Percentiles rank a stretch among this genome's conserved stretches.
Evolutionary conservation across 2,113 vertebrate species (phyloP).

Genomic region (Hipposideros armiger): DNA sequence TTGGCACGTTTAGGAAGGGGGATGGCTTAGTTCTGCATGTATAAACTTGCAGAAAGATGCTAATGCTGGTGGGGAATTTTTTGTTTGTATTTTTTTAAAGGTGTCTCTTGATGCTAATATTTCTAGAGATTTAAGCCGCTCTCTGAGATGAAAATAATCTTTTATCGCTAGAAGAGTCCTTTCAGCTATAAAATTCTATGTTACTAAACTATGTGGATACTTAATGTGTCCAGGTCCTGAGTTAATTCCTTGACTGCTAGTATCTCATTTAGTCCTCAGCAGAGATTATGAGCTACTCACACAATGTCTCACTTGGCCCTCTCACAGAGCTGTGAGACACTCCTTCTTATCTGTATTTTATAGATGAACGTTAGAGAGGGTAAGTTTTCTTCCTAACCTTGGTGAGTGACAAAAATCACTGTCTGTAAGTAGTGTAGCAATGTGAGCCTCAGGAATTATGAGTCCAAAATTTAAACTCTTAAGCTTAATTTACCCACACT

Average conservation of each 20-base stretch:
- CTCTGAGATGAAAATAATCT: not conserved
- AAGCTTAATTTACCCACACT: not conserved
- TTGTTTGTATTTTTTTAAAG: conserved; percentile 36
- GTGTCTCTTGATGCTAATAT: not conserved
- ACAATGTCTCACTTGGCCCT: not conserved
- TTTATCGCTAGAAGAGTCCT: not conserved
- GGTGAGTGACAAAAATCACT: not conserved
- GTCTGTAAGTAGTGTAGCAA: not conserved
- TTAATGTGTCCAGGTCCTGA: not conserved
- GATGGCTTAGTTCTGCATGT: not conserved
- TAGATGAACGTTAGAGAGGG: not conserved
- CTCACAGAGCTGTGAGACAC: not conserved
- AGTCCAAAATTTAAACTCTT: not conserved
- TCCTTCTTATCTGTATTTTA: not conserved
- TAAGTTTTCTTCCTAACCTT: not conserved
- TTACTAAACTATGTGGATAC: not conserved
- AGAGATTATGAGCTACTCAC: not conserved
- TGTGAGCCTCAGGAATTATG: not conserved
- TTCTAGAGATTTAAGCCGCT: not conserved
- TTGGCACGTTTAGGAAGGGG: not conserved
- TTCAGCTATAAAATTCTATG: not conserved
- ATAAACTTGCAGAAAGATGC: not conserved
- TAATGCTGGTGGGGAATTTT: not conserved
- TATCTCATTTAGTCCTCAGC: not conserved
- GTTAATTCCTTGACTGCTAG: not conserved